Conservation (phyloP, 2,888 invertebrate genomes). For the Sycophila texana region DNA sequence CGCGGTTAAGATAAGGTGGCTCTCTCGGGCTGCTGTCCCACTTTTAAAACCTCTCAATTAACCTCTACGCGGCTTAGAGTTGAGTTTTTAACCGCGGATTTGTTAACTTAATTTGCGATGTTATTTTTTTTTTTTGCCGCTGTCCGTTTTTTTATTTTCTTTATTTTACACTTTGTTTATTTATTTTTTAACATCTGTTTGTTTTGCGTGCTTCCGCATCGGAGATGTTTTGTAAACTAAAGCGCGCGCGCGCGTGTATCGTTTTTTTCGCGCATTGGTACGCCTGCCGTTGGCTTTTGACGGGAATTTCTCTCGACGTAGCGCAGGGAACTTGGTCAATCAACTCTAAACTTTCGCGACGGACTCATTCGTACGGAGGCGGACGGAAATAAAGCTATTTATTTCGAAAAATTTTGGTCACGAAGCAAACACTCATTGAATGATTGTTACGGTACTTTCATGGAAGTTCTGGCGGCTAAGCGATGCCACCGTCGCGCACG, state of each 20-base stretch:
- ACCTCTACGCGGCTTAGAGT: not conserved
- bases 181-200: no score
- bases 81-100: not conserved
- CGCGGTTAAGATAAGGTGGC: conserved; percentile 22
- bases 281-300: no score
- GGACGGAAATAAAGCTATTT: conserved; percentile 31
- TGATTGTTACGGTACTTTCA: conserved; percentile 3
- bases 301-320: no score
- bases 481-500: no score
- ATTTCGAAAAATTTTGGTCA: conserved; percentile 26
- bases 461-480: no score
- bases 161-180: not conserved
- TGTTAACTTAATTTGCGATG: conserved; percentile 18
- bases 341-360: conserved; percentile 31
- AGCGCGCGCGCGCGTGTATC: no score
- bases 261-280: no score
- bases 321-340: conserved; percentile 15
- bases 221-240: no score
- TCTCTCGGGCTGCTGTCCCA: not conserved
- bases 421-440: conserved; percentile 14
- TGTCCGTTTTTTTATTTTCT: not conserved
- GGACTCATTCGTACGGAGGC: conserved; percentile 2
- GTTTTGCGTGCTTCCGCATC: no score
- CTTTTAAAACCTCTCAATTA: conserved; percentile 38
- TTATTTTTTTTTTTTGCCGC: not conserved